Conservation (phyloP, 2,888 invertebrate genomes). For the Octonoba sinensis region DNA sequence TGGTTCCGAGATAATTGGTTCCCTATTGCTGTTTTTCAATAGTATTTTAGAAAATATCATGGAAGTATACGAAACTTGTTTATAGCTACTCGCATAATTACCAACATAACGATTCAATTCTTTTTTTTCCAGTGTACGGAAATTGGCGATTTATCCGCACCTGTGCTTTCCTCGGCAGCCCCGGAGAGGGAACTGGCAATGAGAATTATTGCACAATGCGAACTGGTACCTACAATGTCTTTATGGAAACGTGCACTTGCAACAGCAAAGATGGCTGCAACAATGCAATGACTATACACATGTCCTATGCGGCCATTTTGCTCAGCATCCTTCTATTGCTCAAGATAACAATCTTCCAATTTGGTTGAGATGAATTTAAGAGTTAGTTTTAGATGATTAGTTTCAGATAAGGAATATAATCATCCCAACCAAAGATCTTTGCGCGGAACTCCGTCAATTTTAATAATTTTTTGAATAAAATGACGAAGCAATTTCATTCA, state of each 20-base stretch:
- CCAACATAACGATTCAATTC: no score
- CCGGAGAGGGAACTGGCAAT: conserved; percentile 85
- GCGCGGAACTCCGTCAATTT: no score
- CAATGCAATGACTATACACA: conserved; percentile 72
- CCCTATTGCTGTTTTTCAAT: no score
- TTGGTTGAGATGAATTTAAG: conserved; percentile 11
- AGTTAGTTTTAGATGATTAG: no score
- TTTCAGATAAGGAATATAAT: no score
- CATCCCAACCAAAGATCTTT: no score
- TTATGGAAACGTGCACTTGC: conserved; percentile 93
- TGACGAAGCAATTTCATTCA: no score
- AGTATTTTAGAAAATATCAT: no score
- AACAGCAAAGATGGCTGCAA: conserved; percentile 93
- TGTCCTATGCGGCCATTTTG: conserved; percentile 4
- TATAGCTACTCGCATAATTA: no score
- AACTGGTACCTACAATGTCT: conserved; percentile 92
- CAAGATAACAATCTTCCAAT: conserved; percentile 21
- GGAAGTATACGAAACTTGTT: no score
- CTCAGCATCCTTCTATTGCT: conserved; percentile 14
- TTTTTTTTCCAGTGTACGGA: conserved; percentile 78
- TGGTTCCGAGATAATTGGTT: no score
- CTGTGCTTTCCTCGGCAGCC: conserved; percentile 91
- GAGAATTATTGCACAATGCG: conserved; percentile 91
- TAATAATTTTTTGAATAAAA: no score
- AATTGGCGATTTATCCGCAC: conserved; percentile 89